Base-by-base conservation (phyloP, 2,888 invertebrate species). In the Drosophila flavopinicola region DNA sequence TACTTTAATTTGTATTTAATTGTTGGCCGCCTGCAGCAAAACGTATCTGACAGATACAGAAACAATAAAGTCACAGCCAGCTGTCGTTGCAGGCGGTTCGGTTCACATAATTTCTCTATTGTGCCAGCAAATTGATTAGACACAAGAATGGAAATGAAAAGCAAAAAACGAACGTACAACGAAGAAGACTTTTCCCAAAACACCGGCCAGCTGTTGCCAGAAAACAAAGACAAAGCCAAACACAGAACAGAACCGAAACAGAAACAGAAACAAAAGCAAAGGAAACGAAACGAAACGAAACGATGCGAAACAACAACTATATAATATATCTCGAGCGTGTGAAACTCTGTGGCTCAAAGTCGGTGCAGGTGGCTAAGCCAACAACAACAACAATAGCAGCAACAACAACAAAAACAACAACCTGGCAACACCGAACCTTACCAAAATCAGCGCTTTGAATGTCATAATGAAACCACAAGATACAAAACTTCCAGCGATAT, bases 61-160 rank as follows among this genome's bases (percentile, higher is more conserved):
- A 69, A 61, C 61, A 67, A 67, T 67, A 61, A 61, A 69, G 69
- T 69, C 69, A 67, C 27, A 54, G 32, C 64, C 67, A 67, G 54
- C 67, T 67, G 67, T 51, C 54, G 68, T 35, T 27, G 45, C 38
- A 39, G 38, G 39, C 44, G 56, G 23, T 30, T 58, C 35, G 9
- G 33, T 57, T 11, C 39, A 20, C 37, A 37, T 37, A 37, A 32
- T 38, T 44, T 49, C 11, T 38, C 59, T 29, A 58, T 66, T 67
- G 68, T 66, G 68, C 47, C 48, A 44, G 48, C 60, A 66, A 66
- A 66, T 66, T 66, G 66, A 66, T 66, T 66, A 66, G 60, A 68
- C 48, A 68, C 60, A 48, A 66, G 7, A 7, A 10, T 3, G 6
- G 2, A 17, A 20, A 1, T 7, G 6, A 3, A 13, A n/a, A 7